Evolutionary conservation across 1,140 invertebrate genomes (phyloP).

Genomic region (Euschistus heros): DNA sequence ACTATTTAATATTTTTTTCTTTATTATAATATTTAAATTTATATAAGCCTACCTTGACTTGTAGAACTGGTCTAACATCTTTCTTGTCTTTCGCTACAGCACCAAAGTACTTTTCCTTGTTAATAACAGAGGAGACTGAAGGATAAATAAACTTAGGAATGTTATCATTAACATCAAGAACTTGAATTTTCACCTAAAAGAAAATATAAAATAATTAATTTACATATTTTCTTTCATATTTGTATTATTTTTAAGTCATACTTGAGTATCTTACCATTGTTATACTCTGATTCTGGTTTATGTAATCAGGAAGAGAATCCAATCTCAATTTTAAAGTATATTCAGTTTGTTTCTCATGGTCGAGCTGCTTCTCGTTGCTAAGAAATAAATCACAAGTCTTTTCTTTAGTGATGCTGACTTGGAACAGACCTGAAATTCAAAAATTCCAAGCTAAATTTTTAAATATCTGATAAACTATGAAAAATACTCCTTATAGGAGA

Average conservation of each 20-base stretch:
- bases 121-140: conserved; percentile 35
- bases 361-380: conserved; percentile 44
- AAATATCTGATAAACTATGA: not conserved
- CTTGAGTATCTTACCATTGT: conserved; percentile 41
- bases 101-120: conserved; percentile 53
- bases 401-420: conserved; percentile 58
- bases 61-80: conserved; percentile 57
- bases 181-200: conserved; percentile 59
- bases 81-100: conserved; percentile 58
- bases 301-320: conserved; percentile 59
- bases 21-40: not conserved
- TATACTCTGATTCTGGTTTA: conserved; percentile 55
- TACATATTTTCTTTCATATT: not conserved
- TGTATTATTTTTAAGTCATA: not conserved
- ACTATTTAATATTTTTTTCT: too few relatives aligned
- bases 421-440: conserved; percentile 47
- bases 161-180: conserved; percentile 81
- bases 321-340: conserved; percentile 67
- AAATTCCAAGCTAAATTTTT: too few relatives aligned
- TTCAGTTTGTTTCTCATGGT: conserved; percentile 59
- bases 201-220: not conserved
- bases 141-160: conserved; percentile 67
- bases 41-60: conserved; percentile 45
- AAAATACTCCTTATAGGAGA: not conserved
- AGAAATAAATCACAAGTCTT: conserved; percentile 66